A percentile compares a stretch with the other conserved stretches of the same genome.
These are phyloP conservation scores for Crenuchus spilurus DNA, from an alignment of 2,797 vertebrate species.

Conservation along the genomic window DNA sequence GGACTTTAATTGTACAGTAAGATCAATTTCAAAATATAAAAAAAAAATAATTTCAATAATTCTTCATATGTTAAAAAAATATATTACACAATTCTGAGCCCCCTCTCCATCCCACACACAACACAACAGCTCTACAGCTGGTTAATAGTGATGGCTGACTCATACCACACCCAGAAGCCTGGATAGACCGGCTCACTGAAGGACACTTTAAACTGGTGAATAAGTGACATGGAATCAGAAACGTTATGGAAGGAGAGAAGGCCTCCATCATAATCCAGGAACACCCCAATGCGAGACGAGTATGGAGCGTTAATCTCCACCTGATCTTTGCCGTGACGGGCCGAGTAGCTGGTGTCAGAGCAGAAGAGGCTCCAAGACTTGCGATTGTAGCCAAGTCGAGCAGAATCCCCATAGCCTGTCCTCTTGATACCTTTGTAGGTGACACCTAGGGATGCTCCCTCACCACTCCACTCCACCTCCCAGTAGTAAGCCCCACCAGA, in stretches of 20 bases:
- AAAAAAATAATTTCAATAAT: too few species aligned
- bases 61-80: not conserved
- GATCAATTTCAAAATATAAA: too few species aligned
- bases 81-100: too few species aligned
- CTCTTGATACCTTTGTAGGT: slow-evolving; percentile 82
- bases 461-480: slow-evolving; percentile 85
- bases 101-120: not conserved
- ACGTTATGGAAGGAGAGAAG: slow-evolving; percentile 79
- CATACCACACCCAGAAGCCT: slow-evolving; percentile 86
- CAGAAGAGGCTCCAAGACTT: slow-evolving; percentile 86
- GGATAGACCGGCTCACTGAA: slow-evolving; percentile 80
- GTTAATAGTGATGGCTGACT: slow-evolving; percentile 75
- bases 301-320: slow-evolving; percentile 75
- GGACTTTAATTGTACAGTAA: too few species aligned
- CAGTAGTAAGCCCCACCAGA: slow-evolving; percentile 77
- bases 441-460: slow-evolving; percentile 78
- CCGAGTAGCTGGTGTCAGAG: slow-evolving; percentile 81
- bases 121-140: slow-evolving; percentile 61
- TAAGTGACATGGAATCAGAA: slow-evolving; percentile 80
- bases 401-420: slow-evolving; percentile 75
- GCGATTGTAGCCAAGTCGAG: slow-evolving; percentile 83
- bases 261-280: slow-evolving; percentile 77
- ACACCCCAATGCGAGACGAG: slow-evolving; percentile 81
- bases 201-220: slow-evolving; percentile 79
- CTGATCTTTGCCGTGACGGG: slow-evolving; percentile 82